These are phyloP conservation scores for Oxygymnocypris stewartii DNA, from an alignment of 2,113 vertebrate species.

Conservation along the genomic window DNA sequence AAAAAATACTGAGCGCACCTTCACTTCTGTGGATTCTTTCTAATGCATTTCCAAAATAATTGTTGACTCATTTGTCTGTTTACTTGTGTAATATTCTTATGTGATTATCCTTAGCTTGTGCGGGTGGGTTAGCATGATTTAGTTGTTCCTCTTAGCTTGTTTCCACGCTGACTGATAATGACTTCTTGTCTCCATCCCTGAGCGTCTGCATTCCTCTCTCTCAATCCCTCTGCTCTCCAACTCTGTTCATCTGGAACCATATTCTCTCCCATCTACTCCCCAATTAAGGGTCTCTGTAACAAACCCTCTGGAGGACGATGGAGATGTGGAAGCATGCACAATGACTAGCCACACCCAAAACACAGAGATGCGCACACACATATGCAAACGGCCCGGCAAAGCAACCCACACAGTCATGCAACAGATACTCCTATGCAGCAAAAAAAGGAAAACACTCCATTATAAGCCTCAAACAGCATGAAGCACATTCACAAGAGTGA, in stretches of 20 bases:
- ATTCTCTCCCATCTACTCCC: not conserved
- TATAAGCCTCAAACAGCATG: constrained; percentile 26
- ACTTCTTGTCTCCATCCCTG: constrained; percentile 4
- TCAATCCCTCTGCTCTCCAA: constrained; percentile 13
- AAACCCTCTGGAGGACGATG: constrained; percentile 32
- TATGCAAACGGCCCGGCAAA: not conserved
- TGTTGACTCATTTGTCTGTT: not conserved
- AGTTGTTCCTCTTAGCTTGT: constrained; percentile 13
- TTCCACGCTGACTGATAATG: constrained; percentile 38
- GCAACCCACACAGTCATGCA: constrained; percentile 22
- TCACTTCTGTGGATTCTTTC: not conserved
- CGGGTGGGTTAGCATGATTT: constrained; percentile 1
- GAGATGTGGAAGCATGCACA: constrained; percentile 11
- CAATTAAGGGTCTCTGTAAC: constrained; percentile 53
- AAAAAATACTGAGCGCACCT: not conserved
- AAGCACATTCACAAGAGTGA: constrained; percentile 41
- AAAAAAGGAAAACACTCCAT: constrained; percentile 37
- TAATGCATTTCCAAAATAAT: not conserved
- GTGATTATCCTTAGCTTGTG: constrained; percentile 7
- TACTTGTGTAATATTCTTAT: constrained; percentile 22
- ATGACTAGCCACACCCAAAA: constrained; percentile 17
- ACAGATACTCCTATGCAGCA: constrained; percentile 42
- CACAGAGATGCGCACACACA: constrained; percentile 29
- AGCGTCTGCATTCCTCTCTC: constrained; percentile 13
- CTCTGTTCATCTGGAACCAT: constrained; percentile 3